Conservation (phyloP, 2,888 invertebrate species). For the Acanthosepion esculentum region DNA sequence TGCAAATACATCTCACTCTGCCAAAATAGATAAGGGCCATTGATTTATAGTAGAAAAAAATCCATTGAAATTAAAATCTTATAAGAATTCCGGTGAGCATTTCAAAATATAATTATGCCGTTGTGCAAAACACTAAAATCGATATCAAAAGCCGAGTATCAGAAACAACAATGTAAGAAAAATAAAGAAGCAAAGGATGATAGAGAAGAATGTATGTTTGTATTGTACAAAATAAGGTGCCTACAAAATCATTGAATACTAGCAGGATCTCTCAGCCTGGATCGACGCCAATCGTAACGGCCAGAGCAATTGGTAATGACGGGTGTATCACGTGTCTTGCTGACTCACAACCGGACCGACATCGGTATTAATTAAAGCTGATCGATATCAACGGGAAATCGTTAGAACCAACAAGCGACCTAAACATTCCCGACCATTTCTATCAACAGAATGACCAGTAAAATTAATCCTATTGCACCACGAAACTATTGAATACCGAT, state of each 20-base stretch:
- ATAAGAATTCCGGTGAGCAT: no score
- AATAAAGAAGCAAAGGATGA: no score
- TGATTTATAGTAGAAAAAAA: no score
- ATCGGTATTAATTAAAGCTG: background rate
- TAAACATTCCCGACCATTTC: background rate
- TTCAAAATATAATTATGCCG: no score
- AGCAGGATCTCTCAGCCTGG: background rate
- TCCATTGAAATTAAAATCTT: no score
- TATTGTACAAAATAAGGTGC: background rate
- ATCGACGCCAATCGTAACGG: background rate
- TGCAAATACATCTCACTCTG: no score
- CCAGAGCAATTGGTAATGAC: background rate
- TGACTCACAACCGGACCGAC: background rate
- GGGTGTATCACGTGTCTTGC: background rate
- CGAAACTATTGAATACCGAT: background rate
- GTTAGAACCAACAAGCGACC: background rate
- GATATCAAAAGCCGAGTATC: no score
- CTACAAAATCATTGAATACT: background rate
- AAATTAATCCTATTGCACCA: background rate
- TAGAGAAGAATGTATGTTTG: background rate
- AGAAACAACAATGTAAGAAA: no score
- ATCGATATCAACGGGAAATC: background rate
- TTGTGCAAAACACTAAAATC: no score
- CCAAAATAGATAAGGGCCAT: no score
- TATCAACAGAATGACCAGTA: background rate